Conservation (phyloP, 2,888 invertebrate genomes). For the Apamea sordens region DNA sequence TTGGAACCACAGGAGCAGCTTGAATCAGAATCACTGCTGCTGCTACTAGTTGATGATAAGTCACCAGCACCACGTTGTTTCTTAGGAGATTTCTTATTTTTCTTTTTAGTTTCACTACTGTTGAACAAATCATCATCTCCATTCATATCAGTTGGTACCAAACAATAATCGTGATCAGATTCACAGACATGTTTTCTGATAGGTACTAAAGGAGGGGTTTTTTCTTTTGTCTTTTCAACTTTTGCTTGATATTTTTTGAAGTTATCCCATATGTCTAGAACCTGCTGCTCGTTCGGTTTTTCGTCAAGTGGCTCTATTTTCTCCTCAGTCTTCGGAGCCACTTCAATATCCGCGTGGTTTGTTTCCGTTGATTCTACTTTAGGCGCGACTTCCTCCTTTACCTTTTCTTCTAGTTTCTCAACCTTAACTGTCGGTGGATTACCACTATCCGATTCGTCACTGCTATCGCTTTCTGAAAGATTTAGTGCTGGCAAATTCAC, state of each 20-base stretch:
- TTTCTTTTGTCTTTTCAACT: slow-evolving; percentile 90
- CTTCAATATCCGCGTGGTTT: slow-evolving; percentile 55
- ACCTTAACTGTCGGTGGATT: slow-evolving; percentile 74
- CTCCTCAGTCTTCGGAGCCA: slow-evolving; percentile 70
- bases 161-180: slow-evolving; percentile 95
- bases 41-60: slow-evolving; percentile 93
- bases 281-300: slow-evolving; percentile 90
- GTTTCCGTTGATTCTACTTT: slow-evolving; percentile 62
- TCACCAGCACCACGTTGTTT: slow-evolving; percentile 86
- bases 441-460: slow-evolving; percentile 91
- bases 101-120: slow-evolving; percentile 81
- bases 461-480: slow-evolving; percentile 96
- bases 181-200: slow-evolving; percentile 90
- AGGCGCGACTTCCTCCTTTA: slow-evolving; percentile 65
- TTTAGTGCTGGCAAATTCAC: slow-evolving; percentile 94
- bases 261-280: slow-evolving; percentile 94
- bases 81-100: slow-evolving; percentile 88
- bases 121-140: slow-evolving; percentile 85
- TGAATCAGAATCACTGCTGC: slow-evolving; percentile 93
- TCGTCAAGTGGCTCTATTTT: slow-evolving; percentile 82
- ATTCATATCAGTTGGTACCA: slow-evolving; percentile 87
- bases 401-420: slow-evolving; percentile 70
- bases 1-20: slow-evolving; percentile 96
- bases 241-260: slow-evolving; percentile 94
- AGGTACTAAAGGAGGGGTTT: slow-evolving; percentile 86